These are phyloP conservation scores for Syngnathus acus DNA, from an alignment of 2,797 vertebrate species.

Conservation along the genomic window DNA sequence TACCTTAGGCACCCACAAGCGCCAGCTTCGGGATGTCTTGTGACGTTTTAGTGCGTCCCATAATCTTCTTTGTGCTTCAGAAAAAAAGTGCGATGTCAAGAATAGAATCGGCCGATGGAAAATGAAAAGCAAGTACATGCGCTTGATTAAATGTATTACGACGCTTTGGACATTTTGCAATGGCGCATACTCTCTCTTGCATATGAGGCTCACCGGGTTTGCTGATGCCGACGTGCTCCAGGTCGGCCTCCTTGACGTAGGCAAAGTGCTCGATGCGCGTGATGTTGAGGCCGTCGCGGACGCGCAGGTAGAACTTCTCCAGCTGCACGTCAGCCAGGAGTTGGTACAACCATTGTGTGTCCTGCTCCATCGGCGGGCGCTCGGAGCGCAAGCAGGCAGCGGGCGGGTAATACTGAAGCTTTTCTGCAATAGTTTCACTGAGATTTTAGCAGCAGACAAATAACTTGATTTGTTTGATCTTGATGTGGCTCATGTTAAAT, in stretches of 20 bases:
- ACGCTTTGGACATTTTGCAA: too few relatives aligned
- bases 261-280: slow-evolving; percentile 78
- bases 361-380: slow-evolving; percentile 77
- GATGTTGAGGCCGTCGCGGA: slow-evolving; percentile 82
- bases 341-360: slow-evolving; percentile 76
- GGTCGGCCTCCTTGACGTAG: slow-evolving; percentile 79
- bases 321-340: slow-evolving; percentile 79
- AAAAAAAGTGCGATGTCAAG: not conserved
- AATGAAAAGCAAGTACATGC: too few relatives aligned
- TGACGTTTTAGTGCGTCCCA: slow-evolving; percentile 71
- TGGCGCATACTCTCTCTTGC: too few relatives aligned
- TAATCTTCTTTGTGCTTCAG: slow-evolving; percentile 75
- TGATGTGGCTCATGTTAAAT: too few relatives aligned
- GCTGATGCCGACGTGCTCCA: slow-evolving; percentile 83
- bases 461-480: too few relatives aligned
- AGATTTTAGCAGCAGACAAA: too few relatives aligned
- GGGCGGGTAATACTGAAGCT: slow-evolving; percentile 2
- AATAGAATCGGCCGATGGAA: not conserved
- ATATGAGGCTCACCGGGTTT: slow-evolving; percentile 73
- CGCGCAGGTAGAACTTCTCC: slow-evolving; percentile 78
- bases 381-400: not conserved
- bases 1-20: slow-evolving; percentile 74
- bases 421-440: slow-evolving; percentile 12
- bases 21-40: slow-evolving; percentile 56
- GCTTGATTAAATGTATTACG: too few relatives aligned